Evolutionary conservation across 2,113 vertebrate genomes (phyloP).

Genomic region (Campylorhamphus procurvoides): DNA sequence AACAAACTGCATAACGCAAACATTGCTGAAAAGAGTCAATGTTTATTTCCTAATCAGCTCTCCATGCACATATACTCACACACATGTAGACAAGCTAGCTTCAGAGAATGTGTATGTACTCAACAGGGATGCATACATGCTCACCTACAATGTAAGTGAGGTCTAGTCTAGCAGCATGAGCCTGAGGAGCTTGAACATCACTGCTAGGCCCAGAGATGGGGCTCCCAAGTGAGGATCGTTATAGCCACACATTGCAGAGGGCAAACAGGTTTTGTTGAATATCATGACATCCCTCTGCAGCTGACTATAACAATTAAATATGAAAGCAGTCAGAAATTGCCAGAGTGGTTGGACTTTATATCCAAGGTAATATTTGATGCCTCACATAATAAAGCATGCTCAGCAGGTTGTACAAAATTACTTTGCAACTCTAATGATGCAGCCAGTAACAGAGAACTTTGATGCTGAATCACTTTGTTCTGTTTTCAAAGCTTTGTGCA

Average conservation of each 20-base stretch:
- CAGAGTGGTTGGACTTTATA: neutral
- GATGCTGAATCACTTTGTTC: neutral
- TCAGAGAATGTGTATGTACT: neutral
- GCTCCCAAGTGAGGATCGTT: neutral
- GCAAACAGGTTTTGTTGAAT: neutral
- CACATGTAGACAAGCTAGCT: neutral
- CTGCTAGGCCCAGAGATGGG: rapidly evolving
- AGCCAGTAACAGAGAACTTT: neutral
- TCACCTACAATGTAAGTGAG: neutral
- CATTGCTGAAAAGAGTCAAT: neutral
- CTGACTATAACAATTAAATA: neutral
- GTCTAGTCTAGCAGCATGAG: rapidly evolving
- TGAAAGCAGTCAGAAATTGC: neutral
- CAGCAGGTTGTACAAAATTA: slow-evolving; percentile 8
- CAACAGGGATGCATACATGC: neutral
- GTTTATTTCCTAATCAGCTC: neutral
- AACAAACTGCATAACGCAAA: neutral
- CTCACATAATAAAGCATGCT: neutral
- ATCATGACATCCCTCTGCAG: neutral
- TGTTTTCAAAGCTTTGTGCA: neutral
- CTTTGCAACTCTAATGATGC: neutral
- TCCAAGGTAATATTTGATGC: neutral
- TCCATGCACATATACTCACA: neutral
- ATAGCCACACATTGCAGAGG: neutral
- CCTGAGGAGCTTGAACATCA: neutral